Base-by-base conservation (phyloP, 2,797 vertebrate genomes). In the Halcyon chelicuti region DNA sequence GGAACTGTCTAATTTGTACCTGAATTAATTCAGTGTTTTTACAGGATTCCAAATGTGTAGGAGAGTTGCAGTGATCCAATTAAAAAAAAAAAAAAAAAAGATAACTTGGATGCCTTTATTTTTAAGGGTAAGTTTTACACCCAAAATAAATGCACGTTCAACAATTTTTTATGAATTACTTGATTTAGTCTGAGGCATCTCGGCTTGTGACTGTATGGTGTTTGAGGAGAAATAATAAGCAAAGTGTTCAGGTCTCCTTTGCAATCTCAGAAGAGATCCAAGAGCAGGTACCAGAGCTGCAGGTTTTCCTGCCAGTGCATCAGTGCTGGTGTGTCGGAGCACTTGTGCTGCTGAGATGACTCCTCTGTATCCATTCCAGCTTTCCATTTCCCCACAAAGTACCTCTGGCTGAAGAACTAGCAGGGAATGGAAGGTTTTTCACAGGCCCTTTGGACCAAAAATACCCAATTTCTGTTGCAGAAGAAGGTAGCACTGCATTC, bases 311-410 rank as follows among this genome's bases (percentile, higher is more conserved):
- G 52, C 25, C 11, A 2, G 31, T 1, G 3, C 21, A 3, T 42
- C 29, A 16, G 55, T 58, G 54, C 52, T 26, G 0, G 57, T 33
- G 28, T 51, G 19, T 23, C 46, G 60, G 66, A 40, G 18, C 40
- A 12, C 14, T 42, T 19, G 29, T 26, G 29, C 12, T 0, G 0
- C 10, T 2, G 9, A 49, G 52, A 4, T 60, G 33, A 33, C n/a
- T 1, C 0, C 67, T 76, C 17, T 74, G 35, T 51, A 11, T 55
- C 40, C 52, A 81, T 49, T 60, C 33, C 66, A 55, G 46, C 35
- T 65, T 54, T 55, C 18, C 12, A 2, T 57, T 73, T 74, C 13
- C 58, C 26, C 78, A n/a, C 19, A 5, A 68, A 33, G 12, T 42
- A 16, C 8, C 8, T 16, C 42, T 80, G 55, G 39, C 54, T 77